phyloP scores from a whole-genome alignment of 2,797 vertebrate species.

The Lindbergichthys nudifrons region DNA sequence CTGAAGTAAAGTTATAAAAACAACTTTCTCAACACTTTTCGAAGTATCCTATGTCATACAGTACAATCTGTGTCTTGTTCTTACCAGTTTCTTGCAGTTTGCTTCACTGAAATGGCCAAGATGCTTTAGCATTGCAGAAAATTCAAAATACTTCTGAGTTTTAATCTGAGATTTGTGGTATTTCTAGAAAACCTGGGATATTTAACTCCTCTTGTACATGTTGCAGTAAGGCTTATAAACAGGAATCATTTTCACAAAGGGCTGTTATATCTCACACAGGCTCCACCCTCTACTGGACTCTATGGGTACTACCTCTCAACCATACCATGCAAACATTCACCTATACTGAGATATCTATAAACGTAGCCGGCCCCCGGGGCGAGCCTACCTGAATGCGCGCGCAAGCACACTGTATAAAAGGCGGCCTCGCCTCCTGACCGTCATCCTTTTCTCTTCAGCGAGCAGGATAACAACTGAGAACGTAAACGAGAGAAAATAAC shows the following conservation, averaged over 20 bases:
- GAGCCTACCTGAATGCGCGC: no score
- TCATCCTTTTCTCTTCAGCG: no score
- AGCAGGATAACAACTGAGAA: no score
- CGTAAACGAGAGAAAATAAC: no score
- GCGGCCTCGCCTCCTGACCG: no score
- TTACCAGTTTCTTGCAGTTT: no score
- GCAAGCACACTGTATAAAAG: no score
- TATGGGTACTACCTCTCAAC: no score
- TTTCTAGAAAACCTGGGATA: background rate
- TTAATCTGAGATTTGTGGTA: background rate
- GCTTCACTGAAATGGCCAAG: background rate
- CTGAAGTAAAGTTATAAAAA: constrained; percentile 12
- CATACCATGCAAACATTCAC: no score
- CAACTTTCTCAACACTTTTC: background rate
- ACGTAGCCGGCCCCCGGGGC: no score
- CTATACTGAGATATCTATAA: no score
- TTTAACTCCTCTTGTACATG: background rate
- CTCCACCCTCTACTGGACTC: no score
- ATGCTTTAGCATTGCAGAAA: background rate
- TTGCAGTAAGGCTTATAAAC: background rate
- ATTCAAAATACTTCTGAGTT: background rate
- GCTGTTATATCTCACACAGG: background rate
- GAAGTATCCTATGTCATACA: background rate
- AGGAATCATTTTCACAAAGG: background rate
- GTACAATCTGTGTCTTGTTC: background rate